Evolutionary conservation across 2,888 invertebrate species (phyloP).

Genomic region (Trissonchulus sp.): DNA sequence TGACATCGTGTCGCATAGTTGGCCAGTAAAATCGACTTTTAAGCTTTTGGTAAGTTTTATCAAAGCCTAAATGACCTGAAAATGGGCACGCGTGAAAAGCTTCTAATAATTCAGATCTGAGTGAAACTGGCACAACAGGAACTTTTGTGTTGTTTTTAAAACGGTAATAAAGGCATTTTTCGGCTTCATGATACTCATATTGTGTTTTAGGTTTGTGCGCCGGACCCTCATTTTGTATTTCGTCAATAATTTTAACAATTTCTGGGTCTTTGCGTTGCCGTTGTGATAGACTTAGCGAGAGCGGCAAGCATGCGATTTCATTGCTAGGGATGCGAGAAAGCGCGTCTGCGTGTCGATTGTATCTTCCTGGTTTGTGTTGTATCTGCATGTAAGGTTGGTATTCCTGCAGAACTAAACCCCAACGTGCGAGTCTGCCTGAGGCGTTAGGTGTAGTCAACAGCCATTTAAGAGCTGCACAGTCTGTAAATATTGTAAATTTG

Average conservation of each 20-base stretch:
- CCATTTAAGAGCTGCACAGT: slow-evolving; percentile 31
- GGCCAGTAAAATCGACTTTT: neutral
- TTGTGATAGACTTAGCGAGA: neutral
- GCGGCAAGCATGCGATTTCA: neutral
- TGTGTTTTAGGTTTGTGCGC: neutral
- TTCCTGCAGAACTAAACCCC: slow-evolving; percentile 15
- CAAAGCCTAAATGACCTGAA: neutral
- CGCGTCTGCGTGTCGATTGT: neutral
- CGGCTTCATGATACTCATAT: neutral
- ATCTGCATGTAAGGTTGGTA: neutral
- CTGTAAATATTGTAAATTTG: slow-evolving; percentile 25
- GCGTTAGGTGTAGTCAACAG: slow-evolving; percentile 20
- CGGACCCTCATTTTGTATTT: slow-evolving; percentile 26
- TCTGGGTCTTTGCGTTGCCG: neutral
- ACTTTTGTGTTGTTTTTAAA: neutral
- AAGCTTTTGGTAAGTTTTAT: neutral
- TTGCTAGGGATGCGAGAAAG: neutral
- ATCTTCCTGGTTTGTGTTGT: neutral
- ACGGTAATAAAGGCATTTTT: neutral
- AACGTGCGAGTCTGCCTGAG: neutral
- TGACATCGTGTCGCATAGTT: neutral
- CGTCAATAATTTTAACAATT: neutral
- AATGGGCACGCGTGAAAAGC: neutral
- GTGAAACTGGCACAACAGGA: neutral
- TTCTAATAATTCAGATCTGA: neutral